Evolutionary conservation across 2,888 invertebrate species (phyloP), one percentile per base, ranked within the genome.

Genomic region (Dorcus parallelipipedus): DNA sequence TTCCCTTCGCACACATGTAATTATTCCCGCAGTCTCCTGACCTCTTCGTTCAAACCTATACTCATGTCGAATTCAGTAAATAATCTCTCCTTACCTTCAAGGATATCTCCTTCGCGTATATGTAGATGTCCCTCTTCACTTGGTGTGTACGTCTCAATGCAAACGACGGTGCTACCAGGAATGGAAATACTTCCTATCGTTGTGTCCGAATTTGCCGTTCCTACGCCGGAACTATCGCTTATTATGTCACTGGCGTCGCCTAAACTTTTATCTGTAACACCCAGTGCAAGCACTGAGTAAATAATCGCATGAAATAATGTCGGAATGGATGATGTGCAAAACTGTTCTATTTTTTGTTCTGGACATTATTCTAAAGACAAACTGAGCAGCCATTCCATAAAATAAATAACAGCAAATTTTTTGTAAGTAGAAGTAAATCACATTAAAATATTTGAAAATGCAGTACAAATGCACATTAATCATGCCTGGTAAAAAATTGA

Each of bases 191-290:
- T 90, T 71, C 88, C 86, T 69, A 87, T 88, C 60, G 86, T 86
- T 64, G 91, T 92, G 76, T 94, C 93, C 52, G 93, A 93, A 78
- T 90, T 92, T 71, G 89, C 88, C 41, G 94, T 94, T 64, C 94
- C 94, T 58, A 95, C 93, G 59, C 94, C 94, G 66, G 93, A 93
- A 73, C 93, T 94, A 81, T 95, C 93, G 79, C 93, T 93, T 74
- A 93, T 91, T 76, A 93, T 91, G 82, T 94, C 93, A 80, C 93
- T 92, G 67, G 91, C 88, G 78, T 93, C 93, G 64, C 91, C 91
- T 73, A 92, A 85, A 78, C 92, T 93, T 82, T 94, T 94, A 85
- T 94, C 94, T 94, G 85, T 74, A 82, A 83, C 71, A 72, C 73
- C 77, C 74, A 78, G 76, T 72, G 77, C 77, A 63, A 76, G 75